These are phyloP conservation scores for Austrolebias charrua DNA, from an alignment of 2,797 vertebrate genomes.

Conservation along the genomic window DNA sequence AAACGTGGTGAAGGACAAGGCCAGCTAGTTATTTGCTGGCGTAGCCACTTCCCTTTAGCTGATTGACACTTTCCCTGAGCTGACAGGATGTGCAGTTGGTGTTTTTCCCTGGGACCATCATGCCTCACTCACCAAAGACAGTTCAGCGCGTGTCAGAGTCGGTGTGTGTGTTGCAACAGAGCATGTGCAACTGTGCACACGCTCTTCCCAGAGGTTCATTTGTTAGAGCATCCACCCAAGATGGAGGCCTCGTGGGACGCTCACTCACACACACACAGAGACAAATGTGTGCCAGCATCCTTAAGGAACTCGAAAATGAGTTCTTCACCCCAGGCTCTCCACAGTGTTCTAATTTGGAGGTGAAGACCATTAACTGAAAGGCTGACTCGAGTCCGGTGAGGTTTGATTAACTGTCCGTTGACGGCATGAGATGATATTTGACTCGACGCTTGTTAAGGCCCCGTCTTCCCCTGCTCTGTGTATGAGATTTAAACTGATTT, in stretches of 20 bases:
- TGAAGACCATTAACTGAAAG: conserved; percentile 3
- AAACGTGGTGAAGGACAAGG: conserved; percentile 50
- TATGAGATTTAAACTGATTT: no score
- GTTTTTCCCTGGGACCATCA: conserved; percentile 52
- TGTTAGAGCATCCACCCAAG: conserved; percentile 47
- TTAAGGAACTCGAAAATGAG: conserved; percentile 34
- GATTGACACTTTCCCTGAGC: conserved; percentile 69
- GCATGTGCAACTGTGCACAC: conserved; percentile 20
- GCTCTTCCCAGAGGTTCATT: conserved; percentile 49
- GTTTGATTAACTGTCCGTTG: not conserved
- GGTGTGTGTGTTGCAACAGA: conserved; percentile 15
- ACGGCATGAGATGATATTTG: not conserved
- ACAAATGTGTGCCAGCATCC: conserved; percentile 18
- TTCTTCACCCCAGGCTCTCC: conserved; percentile 39
- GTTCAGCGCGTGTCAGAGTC: conserved; percentile 15
- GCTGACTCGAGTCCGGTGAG: conserved; percentile 10
- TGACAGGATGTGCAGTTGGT: conserved; percentile 58
- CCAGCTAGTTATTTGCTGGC: conserved; percentile 35
- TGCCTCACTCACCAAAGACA: conserved; percentile 37
- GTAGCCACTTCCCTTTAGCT: conserved; percentile 55
- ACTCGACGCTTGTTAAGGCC: not conserved
- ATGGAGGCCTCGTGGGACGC: conserved; percentile 41
- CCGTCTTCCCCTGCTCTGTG: no score
- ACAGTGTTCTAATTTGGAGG: conserved; percentile 22
- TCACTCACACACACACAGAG: conserved; percentile 12